Evolutionary conservation across 2,113 vertebrate genomes (phyloP).

Genomic region (Protomyctophum bolini): DNA sequence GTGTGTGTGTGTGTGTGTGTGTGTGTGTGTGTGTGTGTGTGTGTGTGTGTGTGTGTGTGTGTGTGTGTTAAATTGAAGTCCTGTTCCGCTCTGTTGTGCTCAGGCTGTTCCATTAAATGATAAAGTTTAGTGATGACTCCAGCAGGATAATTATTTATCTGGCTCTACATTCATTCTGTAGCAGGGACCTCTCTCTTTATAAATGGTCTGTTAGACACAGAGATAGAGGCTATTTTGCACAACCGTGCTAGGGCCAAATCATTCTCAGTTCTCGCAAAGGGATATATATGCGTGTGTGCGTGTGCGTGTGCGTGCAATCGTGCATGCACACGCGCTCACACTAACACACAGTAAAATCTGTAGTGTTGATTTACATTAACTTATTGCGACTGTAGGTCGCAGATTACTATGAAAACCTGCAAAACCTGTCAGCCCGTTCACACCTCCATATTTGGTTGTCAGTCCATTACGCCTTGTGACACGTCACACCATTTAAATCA

Average conservation of each 20-base stretch:
- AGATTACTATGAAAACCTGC: too few relatives aligned
- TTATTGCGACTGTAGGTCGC: too few relatives aligned
- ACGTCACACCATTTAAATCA: too few relatives aligned
- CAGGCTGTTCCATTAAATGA: constrained; percentile 74
- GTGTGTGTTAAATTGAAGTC: constrained; percentile 63
- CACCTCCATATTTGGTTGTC: too few relatives aligned
- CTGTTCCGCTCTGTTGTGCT: constrained; percentile 70
- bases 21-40: constrained; percentile 13
- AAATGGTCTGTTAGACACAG: constrained; percentile 61
- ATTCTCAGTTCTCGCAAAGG: constrained; percentile 11
- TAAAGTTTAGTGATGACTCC: constrained; percentile 79
- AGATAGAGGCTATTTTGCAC: constrained; percentile 66
- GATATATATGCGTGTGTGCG: not conserved
- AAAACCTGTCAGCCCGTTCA: too few relatives aligned
- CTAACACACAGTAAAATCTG: not conserved
- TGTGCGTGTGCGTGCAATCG: not conserved
- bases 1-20: not conserved
- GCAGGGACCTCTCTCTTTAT: constrained; percentile 68
- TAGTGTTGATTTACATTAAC: too few relatives aligned
- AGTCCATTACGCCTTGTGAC: too few relatives aligned
- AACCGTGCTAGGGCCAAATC: constrained; percentile 53
- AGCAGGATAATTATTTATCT: constrained; percentile 73
- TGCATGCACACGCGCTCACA: constrained; percentile 27
- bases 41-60: not conserved
- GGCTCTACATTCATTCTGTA: constrained; percentile 57